phyloP scores from a whole-genome alignment of 2,113 vertebrate genomes.

The Pseudopipra pipra region DNA sequence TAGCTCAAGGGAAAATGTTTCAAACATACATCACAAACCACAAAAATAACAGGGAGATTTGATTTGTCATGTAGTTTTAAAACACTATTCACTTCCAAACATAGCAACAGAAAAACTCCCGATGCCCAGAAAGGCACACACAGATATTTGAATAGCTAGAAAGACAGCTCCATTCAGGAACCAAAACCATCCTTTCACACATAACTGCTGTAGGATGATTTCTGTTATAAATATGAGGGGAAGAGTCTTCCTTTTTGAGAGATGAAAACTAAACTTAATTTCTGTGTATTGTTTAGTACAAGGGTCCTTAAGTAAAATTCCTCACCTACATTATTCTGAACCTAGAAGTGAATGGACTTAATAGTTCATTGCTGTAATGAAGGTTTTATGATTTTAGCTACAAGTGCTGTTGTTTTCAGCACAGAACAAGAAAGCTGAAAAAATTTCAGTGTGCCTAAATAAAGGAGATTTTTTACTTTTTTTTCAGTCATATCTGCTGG shows the following conservation, averaged over 20 bases:
- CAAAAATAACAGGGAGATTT: neutral
- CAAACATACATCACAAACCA: neutral
- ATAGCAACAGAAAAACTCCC: neutral
- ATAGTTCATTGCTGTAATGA: neutral
- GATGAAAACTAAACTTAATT: neutral
- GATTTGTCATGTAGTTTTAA: neutral
- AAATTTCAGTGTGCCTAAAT: neutral
- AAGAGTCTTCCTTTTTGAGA: neutral
- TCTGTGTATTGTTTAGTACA: neutral
- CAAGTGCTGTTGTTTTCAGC: neutral
- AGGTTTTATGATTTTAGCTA: neutral
- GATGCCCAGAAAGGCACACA: neutral
- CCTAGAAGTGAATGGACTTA: neutral
- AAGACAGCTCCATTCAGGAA: neutral
- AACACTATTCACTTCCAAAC: neutral
- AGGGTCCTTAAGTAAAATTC: neutral
- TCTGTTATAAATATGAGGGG: neutral
- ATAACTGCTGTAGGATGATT: neutral
- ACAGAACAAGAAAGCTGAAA: neutral
- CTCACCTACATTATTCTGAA: neutral
- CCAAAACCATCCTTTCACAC: neutral
- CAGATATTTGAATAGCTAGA: neutral
- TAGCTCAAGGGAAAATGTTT: neutral
- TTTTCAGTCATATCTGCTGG: neutral
- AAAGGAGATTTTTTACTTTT: neutral